These are phyloP conservation scores for Morelia viridis DNA, from an alignment of 2,797 vertebrate genomes.

Conservation along the genomic window DNA sequence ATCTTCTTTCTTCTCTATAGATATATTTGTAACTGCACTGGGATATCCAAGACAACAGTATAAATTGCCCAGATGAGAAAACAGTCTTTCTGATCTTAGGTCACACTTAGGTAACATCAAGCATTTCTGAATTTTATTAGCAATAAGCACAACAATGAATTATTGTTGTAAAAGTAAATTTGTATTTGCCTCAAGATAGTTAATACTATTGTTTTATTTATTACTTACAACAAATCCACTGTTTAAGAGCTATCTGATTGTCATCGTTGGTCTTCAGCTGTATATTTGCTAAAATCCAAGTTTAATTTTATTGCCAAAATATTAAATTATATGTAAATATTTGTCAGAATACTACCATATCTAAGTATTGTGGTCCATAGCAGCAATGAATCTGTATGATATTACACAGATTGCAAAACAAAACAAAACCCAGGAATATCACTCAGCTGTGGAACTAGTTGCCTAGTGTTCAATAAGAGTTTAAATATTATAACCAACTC, in stretches of 20 bases:
- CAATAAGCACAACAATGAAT: not conserved
- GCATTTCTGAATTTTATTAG: not conserved
- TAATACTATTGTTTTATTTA: not conserved
- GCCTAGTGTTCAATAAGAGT: no score
- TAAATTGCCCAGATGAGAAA: no score
- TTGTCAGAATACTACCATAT: no score
- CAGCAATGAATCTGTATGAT: not conserved
- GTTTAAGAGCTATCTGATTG: no score
- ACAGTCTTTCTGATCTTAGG: not conserved
- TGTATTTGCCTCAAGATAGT: not conserved
- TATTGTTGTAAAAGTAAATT: not conserved
- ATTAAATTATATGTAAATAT: no score
- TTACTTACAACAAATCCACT: not conserved
- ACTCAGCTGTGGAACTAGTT: no score
- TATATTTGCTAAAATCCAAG: no score
- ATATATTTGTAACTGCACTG: not conserved
- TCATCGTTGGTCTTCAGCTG: no score
- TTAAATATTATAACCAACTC: no score
- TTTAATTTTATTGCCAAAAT: no score
- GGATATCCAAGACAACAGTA: not conserved
- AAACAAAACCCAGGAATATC: no score
- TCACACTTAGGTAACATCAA: not conserved
- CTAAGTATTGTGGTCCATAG: no score
- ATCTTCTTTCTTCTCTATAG: not conserved
- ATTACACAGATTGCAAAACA: not conserved